These are phyloP conservation scores for Augochlora pura DNA, from an alignment of 1,140 invertebrate species.

Conservation along the genomic window DNA sequence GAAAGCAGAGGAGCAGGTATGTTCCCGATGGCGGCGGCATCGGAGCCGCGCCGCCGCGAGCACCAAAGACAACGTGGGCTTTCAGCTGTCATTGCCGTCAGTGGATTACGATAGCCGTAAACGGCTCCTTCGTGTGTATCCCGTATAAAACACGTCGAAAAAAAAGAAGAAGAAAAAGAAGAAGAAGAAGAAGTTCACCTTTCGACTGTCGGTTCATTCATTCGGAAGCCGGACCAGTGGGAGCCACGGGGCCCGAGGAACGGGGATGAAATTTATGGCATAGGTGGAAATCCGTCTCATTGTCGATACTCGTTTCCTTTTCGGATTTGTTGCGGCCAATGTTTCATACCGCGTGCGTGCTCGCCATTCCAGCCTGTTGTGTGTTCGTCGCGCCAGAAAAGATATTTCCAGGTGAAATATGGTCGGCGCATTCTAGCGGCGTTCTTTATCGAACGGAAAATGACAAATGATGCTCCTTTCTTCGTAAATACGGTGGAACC, in stretches of 20 bases:
- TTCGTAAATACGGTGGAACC: no score
- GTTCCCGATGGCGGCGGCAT: constrained; percentile 2
- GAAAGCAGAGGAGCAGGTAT: constrained; percentile 9
- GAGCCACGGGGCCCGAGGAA: background rate
- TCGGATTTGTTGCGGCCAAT: background rate
- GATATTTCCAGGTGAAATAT: background rate
- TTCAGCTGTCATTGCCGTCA: constrained; percentile 39
- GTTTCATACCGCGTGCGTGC: background rate
- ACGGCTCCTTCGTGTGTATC: constrained; percentile 5
- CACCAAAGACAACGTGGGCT: constrained; percentile 43
- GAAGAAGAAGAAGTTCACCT: constrained; percentile 22
- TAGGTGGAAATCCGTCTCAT: constrained; percentile 29
- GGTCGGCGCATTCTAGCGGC: no score
- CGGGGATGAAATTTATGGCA: constrained; percentile 26
- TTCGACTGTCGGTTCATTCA: constrained; percentile 24
- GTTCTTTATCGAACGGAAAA: no score
- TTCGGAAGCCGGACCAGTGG: constrained; percentile 8
- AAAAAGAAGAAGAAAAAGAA: background rate
- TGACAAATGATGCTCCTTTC: no score
- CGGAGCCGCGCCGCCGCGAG: background rate
- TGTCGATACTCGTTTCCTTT: constrained; percentile 25
- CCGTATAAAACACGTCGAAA: constrained; percentile 22
- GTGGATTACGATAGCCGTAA: constrained; percentile 38
- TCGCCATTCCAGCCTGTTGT: background rate
- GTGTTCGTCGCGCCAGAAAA: background rate